Evolutionary conservation across 1,140 invertebrate species (phyloP), one percentile per base, ranked within the genome.

Genomic region (Magallana angulata): DNA sequence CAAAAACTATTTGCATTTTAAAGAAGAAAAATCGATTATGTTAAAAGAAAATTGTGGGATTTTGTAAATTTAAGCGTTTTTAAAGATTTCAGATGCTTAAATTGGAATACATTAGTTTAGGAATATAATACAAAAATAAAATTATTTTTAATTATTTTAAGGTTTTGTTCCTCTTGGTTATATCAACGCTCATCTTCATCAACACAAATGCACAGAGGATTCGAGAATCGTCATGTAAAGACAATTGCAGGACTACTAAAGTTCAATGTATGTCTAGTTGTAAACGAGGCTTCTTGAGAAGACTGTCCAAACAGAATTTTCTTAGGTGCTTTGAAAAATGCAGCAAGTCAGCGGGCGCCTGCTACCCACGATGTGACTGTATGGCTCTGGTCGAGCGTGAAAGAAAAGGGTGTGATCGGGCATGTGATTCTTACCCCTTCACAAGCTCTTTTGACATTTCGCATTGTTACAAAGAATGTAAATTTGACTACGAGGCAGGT

Each of bases 391-490:
- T 12, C 6, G 68, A 71, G 8, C 68, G 68, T 3, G 68, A 71
- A 30, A 71, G 36, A 24, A 12, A 8, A 30, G 68, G 68, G 36
- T 71, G 68, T 30, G 68, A 71, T 24, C 18, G 36, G 9, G 24
- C 68, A 4, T 71, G 68, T 8, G 24, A 30, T 11, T 30, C 24
- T 3, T 71, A 30, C 24, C 68, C 18, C 8, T 71, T 71, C 24
- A 71, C 7, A 11, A 71, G 68, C 12, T 71, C 68, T 11, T 71
- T 71, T 30, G 68, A 71, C 30, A 1, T 12, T 30, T 36, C 24
- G 24, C 68, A 71, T 71, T 71, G 68, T 71, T 30, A 30, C 18
- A 71, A 71, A 24, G 68, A 71, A 9, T 71, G 68, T 24, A 71
- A 71, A 24, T 71, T 48, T 71, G 68, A 71, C 7, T 71, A 71